These are phyloP conservation scores for Echinarachnius parma DNA, from an alignment of 53 echinoderm and acorn worm species.

Conservation along the genomic window DNA sequence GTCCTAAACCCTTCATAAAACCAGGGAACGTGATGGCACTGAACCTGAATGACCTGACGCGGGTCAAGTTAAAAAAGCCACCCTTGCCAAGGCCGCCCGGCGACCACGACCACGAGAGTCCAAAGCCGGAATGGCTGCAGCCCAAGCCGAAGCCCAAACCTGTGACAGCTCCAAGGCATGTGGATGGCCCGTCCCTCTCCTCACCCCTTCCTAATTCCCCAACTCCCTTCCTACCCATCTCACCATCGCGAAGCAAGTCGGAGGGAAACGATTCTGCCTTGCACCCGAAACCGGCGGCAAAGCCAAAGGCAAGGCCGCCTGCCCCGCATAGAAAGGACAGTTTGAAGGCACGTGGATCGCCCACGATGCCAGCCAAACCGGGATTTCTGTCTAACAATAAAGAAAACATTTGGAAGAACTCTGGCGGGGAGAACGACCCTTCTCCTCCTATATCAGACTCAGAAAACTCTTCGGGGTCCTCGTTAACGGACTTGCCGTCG, in stretches of 20 bases:
- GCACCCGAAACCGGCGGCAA: slow-evolving; percentile 1
- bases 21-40: not conserved
- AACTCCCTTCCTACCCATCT: not conserved
- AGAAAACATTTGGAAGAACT: slow-evolving; percentile 15
- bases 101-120: not conserved
- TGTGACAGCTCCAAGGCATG: not conserved
- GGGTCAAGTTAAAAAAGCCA: slow-evolving; percentile 23
- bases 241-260: too few species aligned
- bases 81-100: slow-evolving; percentile 11
- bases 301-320: slow-evolving; percentile 13
- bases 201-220: not conserved
- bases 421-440: not conserved
- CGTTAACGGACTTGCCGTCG: slow-evolving; percentile 2
- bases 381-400: not conserved
- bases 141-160: slow-evolving; percentile 28
- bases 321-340: slow-evolving; percentile 22
- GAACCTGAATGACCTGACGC: slow-evolving; percentile 1
- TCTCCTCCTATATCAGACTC: slow-evolving; percentile 33
- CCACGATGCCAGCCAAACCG: not conserved
- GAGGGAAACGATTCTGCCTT: too few species aligned
- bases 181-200: not conserved
- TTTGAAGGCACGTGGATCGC: not conserved
- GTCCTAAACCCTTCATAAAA: not conserved
- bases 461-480: slow-evolving; percentile 31
- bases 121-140: not conserved